These are phyloP conservation scores for Sander lucioperca DNA, from an alignment of 2,113 vertebrate species.

Conservation along the genomic window DNA sequence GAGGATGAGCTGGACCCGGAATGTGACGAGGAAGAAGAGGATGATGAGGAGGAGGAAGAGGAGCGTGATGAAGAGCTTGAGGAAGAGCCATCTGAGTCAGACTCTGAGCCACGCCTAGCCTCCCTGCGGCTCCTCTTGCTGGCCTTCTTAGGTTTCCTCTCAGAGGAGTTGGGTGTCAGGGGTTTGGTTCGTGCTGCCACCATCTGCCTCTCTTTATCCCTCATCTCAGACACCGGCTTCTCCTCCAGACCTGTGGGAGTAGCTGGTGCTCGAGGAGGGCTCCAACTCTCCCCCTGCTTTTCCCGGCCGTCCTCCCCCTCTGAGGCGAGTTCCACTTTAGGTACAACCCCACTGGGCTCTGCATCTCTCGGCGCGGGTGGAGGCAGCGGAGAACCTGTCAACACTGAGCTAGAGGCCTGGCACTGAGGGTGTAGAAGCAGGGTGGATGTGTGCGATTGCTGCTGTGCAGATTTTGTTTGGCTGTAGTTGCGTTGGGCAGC, in stretches of 20 bases:
- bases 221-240: conserved; percentile 80
- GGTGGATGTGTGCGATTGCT: conserved; percentile 84
- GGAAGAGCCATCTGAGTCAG: conserved; percentile 89
- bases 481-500: conserved; percentile 93
- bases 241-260: conserved; percentile 85
- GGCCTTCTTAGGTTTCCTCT: conserved; percentile 90
- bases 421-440: conserved; percentile 86
- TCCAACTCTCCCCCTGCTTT: conserved; percentile 86
- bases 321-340: conserved; percentile 89
- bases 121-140: conserved; percentile 82
- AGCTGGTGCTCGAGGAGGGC: conserved; percentile 82
- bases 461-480: conserved; percentile 88
- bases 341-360: conserved; percentile 77
- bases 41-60: conserved; percentile 95
- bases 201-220: conserved; percentile 87
- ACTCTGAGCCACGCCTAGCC: conserved; percentile 86
- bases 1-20: conserved; percentile 86
- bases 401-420: conserved; percentile 80
- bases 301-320: conserved; percentile 86
- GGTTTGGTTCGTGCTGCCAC: conserved; percentile 96
- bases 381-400: conserved; percentile 87
- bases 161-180: conserved; percentile 91
- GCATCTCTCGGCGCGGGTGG: conserved; percentile 80
- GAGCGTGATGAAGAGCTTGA: conserved; percentile 92
- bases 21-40: conserved; percentile 91